Percentiles rank a stretch among this genome's conserved stretches.
These are phyloP conservation scores for Euplagia quadripunctaria DNA, from an alignment of 2,888 invertebrate species.

Conservation along the genomic window DNA sequence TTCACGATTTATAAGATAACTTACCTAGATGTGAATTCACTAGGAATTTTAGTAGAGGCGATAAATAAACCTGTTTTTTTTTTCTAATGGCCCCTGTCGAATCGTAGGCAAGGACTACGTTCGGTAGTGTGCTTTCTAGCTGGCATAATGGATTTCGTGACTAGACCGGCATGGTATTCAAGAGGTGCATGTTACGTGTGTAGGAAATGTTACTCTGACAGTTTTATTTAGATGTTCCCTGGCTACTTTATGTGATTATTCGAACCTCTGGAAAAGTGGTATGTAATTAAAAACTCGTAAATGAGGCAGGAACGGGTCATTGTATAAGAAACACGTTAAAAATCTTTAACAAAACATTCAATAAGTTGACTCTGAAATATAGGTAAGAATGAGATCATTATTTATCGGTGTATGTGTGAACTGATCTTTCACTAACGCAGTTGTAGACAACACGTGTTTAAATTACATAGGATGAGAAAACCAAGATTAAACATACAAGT, in stretches of 20 bases:
- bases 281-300: constrained; percentile 11
- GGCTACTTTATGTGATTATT: constrained; percentile 21
- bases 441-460: background rate
- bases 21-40: constrained; percentile 70
- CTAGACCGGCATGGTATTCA: constrained; percentile 24
- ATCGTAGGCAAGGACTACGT: constrained; percentile 43
- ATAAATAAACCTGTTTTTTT: constrained; percentile 57
- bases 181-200: constrained; percentile 31
- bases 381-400: constrained; percentile 2
- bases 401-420: constrained; percentile 4
- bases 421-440: background rate
- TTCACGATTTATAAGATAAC: constrained; percentile 81
- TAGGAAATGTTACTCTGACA: constrained; percentile 23
- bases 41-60: constrained; percentile 57
- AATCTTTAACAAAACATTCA: constrained; percentile 7
- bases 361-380: background rate
- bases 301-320: background rate
- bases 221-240: constrained; percentile 20
- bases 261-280: constrained; percentile 7
- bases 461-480: background rate
- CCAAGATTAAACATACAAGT: constrained; percentile 1
- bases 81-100: constrained; percentile 63
- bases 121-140: constrained; percentile 42
- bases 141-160: constrained; percentile 46
- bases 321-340: background rate